A percentile compares a stretch with the other conserved stretches of the same genome.
phyloP scores from a whole-genome alignment of 2,797 vertebrate genomes.

The Okamejei kenojei region DNA sequence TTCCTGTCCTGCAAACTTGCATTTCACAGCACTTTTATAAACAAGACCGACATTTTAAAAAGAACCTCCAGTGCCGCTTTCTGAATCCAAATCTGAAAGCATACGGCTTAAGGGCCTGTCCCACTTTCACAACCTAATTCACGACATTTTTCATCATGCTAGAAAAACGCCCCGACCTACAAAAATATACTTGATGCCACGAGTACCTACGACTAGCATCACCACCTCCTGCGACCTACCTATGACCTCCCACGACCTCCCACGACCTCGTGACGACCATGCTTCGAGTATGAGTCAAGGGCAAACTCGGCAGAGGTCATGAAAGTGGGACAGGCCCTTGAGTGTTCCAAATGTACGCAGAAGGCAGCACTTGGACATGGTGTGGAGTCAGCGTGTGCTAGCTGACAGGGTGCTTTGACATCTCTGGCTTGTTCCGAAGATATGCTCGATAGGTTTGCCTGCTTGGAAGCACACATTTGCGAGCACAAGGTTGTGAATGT shows the following conservation, averaged over 20 bases:
- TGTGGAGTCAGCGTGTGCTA: neutral
- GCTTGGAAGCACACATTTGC: neutral
- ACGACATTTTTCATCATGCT: too few relatives aligned
- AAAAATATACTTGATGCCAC: too few relatives aligned
- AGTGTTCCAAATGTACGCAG: neutral
- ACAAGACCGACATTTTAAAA: neutral
- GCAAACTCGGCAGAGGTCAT: too few relatives aligned
- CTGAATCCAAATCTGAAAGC: neutral
- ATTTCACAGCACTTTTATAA: neutral
- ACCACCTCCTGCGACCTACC: too few relatives aligned
- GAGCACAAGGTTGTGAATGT: neutral
- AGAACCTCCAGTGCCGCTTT: neutral
- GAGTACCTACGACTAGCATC: too few relatives aligned
- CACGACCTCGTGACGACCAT: too few relatives aligned
- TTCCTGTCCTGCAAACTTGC: neutral
- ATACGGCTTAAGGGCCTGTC: neutral
- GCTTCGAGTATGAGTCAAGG: too few relatives aligned
- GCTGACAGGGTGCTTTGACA: neutral
- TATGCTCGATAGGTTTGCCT: neutral
- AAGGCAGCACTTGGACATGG: neutral
- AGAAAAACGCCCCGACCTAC: too few relatives aligned
- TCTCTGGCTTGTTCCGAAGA: neutral
- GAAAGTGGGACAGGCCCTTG: too few relatives aligned
- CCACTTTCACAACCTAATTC: too few relatives aligned
- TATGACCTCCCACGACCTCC: too few relatives aligned